These are phyloP conservation scores for Hyalella azteca DNA, from an alignment of 2,888 invertebrate species.

Conservation along the genomic window DNA sequence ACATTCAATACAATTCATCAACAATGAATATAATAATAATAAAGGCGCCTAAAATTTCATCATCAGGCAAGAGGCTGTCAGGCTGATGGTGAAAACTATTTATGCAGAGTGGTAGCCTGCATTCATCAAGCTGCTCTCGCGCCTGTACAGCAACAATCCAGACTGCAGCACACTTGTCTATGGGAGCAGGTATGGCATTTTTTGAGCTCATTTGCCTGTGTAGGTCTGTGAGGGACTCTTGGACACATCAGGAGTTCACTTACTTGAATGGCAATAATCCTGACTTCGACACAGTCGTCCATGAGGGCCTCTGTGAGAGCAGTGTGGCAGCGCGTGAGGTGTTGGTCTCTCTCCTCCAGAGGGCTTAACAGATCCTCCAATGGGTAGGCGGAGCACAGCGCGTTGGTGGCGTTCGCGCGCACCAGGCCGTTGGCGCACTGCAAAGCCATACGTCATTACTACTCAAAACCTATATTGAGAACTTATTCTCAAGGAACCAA, in stretches of 20 bases:
- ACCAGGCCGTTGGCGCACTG: slow-evolving; percentile 62
- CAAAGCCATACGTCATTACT: too few species aligned
- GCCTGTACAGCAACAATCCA: background rate
- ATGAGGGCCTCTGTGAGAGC: slow-evolving; percentile 46
- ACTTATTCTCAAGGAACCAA: too few species aligned
- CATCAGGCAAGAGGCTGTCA: too few species aligned
- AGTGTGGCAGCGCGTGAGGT: slow-evolving; percentile 48
- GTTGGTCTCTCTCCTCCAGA: slow-evolving; percentile 44
- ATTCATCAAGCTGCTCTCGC: too few species aligned
- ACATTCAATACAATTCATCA: too few species aligned
- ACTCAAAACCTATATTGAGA: too few species aligned
- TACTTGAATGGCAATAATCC: slow-evolving; percentile 55
- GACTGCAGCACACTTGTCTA: too few species aligned
- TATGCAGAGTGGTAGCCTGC: too few species aligned
- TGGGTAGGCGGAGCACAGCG: slow-evolving; percentile 63
- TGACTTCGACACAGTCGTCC: slow-evolving; percentile 53
- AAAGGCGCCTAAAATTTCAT: too few species aligned
- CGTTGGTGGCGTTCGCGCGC: slow-evolving; percentile 62
- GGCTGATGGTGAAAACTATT: too few species aligned
- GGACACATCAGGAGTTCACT: background rate
- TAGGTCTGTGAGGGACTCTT: background rate
- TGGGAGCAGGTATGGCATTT: too few species aligned
- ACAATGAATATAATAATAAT: too few species aligned
- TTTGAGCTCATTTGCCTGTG: background rate
- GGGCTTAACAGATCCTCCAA: slow-evolving; percentile 60